Conservation (phyloP, 2,113 vertebrate genomes). For the Setophaga kirtlandii region DNA sequence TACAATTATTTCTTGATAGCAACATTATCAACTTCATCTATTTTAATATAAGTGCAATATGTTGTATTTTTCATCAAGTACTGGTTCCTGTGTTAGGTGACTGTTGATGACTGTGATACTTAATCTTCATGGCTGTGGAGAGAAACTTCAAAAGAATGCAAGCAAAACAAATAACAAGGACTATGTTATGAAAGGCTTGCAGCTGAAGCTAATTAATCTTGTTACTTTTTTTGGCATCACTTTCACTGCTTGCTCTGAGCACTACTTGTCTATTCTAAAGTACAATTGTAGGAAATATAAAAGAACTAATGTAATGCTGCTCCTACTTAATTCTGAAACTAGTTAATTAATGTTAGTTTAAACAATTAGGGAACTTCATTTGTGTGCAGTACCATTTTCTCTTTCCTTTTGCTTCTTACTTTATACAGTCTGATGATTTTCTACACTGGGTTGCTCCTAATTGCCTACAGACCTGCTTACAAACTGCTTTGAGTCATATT, state of each 20-base stretch:
- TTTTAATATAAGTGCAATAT: background rate
- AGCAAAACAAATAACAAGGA: background rate
- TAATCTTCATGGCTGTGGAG: background rate
- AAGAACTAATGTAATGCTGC: background rate
- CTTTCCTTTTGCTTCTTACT: background rate
- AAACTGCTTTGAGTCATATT: background rate
- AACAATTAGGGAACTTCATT: background rate
- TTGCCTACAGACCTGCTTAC: background rate
- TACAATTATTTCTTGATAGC: background rate
- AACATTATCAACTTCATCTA: background rate
- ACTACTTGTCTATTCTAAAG: background rate
- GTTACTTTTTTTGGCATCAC: background rate
- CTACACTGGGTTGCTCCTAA: background rate
- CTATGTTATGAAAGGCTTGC: background rate
- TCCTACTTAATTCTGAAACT: background rate
- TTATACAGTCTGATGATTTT: background rate
- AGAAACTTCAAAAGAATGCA: background rate
- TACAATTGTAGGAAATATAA: background rate
- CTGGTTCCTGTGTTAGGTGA: background rate
- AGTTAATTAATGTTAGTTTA: background rate
- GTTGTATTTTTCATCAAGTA: background rate
- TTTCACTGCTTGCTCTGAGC: background rate
- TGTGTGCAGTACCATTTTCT: background rate
- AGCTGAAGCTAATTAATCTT: background rate
- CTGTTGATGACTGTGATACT: background rate